phyloP scores from a whole-genome alignment of 1,140 invertebrate genomes.

The Caenorhabditis tropicalis region DNA sequence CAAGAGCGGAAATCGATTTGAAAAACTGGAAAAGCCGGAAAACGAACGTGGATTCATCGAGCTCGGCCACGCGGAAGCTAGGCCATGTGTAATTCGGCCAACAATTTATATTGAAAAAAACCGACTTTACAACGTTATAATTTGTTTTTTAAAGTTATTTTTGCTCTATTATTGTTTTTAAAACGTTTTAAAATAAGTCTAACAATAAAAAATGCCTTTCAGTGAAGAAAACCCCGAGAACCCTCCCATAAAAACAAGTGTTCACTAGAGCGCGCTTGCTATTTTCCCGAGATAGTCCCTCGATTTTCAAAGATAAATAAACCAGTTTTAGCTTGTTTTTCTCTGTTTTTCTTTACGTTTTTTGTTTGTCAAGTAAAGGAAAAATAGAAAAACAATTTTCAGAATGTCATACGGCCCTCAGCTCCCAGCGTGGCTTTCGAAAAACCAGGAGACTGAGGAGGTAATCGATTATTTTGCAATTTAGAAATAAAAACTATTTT shows the following conservation, averaged over 20 bases:
- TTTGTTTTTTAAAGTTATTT: not conserved
- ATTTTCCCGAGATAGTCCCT: not conserved
- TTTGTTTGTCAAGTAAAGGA: not conserved
- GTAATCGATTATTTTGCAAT: not conserved
- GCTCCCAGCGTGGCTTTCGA: not conserved
- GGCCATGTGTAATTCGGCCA: not conserved
- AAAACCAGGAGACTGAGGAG: not conserved
- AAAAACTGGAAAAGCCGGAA: not conserved
- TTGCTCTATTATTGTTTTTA: no score
- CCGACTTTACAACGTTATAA: not conserved
- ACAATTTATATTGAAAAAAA: not conserved
- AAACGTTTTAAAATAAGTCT: not conserved
- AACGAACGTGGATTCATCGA: not conserved
- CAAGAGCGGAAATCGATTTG: not conserved
- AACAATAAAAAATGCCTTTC: not conserved
- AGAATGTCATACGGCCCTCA: constrained; percentile 31
- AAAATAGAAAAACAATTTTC: not conserved
- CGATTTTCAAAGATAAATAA: no score
- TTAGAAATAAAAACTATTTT: not conserved
- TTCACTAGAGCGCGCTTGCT: not conserved
- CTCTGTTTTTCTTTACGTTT: not conserved
- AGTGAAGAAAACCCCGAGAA: not conserved
- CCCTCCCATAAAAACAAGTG: not conserved
- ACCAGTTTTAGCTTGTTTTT: not conserved
- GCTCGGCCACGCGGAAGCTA: not conserved